Evolutionary conservation across 92 coral and sea anemone genomes (phyloP).

Genomic region (Metridium senile): DNA sequence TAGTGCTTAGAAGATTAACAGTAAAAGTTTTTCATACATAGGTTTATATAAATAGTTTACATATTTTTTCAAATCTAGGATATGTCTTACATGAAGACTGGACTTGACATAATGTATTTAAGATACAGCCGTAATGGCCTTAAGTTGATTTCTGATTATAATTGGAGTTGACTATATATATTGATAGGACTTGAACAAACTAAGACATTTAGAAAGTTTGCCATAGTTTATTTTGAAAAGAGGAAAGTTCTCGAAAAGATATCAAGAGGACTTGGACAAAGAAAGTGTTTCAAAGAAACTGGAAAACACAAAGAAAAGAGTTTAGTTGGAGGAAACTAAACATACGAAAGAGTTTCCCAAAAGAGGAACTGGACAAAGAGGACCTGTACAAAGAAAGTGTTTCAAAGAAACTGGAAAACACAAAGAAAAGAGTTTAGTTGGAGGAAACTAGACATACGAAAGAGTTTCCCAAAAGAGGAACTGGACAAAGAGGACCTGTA

Average conservation of each 20-base stretch:
- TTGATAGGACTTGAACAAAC: conserved; percentile 30
- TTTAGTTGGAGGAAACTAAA: no score
- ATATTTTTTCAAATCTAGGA: conserved; percentile 37
- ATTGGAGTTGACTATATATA: conserved; percentile 25
- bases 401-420: no score
- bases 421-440: no score
- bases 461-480: no score
- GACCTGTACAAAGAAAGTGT: no score
- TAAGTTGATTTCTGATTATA: conserved; percentile 6
- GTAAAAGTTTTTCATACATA: conserved; percentile 30
- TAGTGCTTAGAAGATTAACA: not conserved
- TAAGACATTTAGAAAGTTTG: not conserved
- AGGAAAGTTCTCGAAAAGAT: not conserved
- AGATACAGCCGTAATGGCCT: conserved; percentile 2
- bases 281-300: no score
- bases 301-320: no score
- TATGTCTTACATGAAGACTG: conserved; percentile 13
- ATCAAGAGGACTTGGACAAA: no score
- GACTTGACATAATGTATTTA: conserved; percentile 6
- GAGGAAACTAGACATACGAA: no score
- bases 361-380: no score
- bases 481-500: no score
- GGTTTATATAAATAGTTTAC: conserved; percentile 23
- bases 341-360: no score
- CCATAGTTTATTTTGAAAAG: not conserved